Percentiles rank a stretch among this genome's conserved stretches.
These are phyloP conservation scores for Battus philenor DNA, from an alignment of 1,140 invertebrate genomes.

Conservation along the genomic window DNA sequence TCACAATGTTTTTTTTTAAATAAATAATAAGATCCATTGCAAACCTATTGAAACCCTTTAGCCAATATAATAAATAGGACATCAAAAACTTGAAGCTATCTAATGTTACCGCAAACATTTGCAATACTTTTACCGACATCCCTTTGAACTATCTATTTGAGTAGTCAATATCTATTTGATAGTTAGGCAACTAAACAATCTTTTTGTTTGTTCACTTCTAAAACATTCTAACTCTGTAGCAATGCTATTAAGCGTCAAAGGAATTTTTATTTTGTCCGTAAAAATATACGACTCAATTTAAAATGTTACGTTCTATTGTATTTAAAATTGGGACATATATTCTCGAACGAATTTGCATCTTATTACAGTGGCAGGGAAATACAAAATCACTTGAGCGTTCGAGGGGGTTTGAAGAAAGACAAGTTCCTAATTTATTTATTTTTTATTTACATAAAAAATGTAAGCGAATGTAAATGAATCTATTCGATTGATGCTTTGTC, in stretches of 20 bases:
- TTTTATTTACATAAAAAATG: constrained; percentile 60
- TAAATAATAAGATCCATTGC: no score
- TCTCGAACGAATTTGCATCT: constrained; percentile 29
- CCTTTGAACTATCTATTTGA: no score
- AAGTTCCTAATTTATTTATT: constrained; percentile 35
- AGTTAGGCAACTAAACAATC: constrained; percentile 19
- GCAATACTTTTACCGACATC: constrained; percentile 1
- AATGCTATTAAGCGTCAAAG: constrained; percentile 2
- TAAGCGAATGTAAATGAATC: constrained; percentile 48
- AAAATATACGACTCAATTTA: constrained; percentile 19
- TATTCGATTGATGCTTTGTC: constrained; percentile 44
- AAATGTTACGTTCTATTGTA: constrained; percentile 13
- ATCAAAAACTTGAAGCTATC: no score
- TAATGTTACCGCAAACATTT: constrained; percentile 2
- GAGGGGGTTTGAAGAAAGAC: constrained; percentile 9
- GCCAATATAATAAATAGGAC: no score
- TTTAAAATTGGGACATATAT: constrained; percentile 8
- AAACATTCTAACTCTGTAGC: constrained; percentile 7
- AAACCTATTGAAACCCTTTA: no score
- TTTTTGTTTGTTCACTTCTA: constrained; percentile 15
- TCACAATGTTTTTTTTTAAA: no score
- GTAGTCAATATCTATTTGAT: constrained; percentile 13
- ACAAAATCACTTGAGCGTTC: constrained; percentile 24
- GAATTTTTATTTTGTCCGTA: constrained; percentile 14
- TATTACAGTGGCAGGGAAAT: constrained; percentile 20